Percentiles rank a stretch among this genome's conserved stretches.
These are phyloP conservation scores for Schizopygopsis pylzovi DNA, from an alignment of 2,797 vertebrate genomes.

Conservation along the genomic window DNA sequence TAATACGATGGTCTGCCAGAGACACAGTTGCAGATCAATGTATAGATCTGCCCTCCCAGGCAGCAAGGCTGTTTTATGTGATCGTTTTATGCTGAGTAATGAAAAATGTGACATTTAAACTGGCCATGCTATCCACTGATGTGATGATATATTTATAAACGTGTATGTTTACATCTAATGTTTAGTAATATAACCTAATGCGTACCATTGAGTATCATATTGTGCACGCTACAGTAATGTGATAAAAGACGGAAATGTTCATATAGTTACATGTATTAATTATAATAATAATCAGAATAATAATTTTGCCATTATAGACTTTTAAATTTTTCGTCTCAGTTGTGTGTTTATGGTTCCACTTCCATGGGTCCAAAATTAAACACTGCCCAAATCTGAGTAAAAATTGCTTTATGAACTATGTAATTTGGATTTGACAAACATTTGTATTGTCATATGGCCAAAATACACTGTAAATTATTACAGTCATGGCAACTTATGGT, in stretches of 20 bases:
- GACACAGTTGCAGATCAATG: neutral
- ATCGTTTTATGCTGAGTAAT: slow-evolving; percentile 21
- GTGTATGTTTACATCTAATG: slow-evolving; percentile 50
- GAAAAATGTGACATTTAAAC: slow-evolving; percentile 26
- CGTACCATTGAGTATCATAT: neutral
- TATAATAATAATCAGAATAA: neutral
- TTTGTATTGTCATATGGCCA: neutral
- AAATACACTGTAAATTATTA: neutral
- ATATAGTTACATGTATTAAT: neutral
- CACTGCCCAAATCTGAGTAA: neutral
- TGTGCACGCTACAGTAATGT: neutral
- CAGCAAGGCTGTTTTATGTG: neutral
- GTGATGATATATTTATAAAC: neutral
- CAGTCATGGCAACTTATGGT: neutral
- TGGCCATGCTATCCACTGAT: slow-evolving; percentile 36
- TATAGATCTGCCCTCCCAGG: neutral
- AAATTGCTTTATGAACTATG: neutral
- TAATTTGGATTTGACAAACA: neutral
- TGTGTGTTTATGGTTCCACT: neutral
- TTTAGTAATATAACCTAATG: neutral
- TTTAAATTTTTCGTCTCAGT: neutral
- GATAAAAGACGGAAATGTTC: neutral
- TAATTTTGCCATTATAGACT: neutral
- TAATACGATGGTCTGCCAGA: neutral
- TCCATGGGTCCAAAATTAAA: neutral